phyloP scores from a whole-genome alignment of 2,797 vertebrate genomes.

The Cynodonichthys magdalenae region DNA sequence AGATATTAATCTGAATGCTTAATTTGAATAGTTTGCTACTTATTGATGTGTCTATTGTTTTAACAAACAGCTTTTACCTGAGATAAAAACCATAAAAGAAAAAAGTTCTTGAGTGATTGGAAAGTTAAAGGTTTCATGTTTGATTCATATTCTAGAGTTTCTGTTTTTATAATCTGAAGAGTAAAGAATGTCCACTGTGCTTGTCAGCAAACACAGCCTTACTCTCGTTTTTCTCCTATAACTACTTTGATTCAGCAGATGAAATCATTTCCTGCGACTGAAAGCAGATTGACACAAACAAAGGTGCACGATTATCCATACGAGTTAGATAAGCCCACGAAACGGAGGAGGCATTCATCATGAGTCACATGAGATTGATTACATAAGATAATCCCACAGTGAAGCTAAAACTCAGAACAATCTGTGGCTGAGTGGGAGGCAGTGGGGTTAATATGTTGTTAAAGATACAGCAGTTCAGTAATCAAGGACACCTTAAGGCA shows the following conservation, averaged over 20 bases:
- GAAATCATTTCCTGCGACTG: slow-evolving; percentile 36
- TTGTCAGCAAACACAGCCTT: neutral
- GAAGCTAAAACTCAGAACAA: slow-evolving; percentile 65
- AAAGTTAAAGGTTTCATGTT: slow-evolving; percentile 4
- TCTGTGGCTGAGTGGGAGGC: slow-evolving; percentile 55
- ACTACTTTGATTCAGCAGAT: slow-evolving; percentile 19
- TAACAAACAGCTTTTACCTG: slow-evolving; percentile 9
- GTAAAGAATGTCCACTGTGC: too few species aligned
- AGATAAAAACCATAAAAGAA: slow-evolving; percentile 20
- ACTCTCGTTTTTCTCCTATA: slow-evolving; percentile 8
- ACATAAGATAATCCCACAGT: slow-evolving; percentile 70
- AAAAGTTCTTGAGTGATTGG: neutral
- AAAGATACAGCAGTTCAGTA: slow-evolving; percentile 48
- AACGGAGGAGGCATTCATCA: slow-evolving; percentile 62
- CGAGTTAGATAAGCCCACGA: slow-evolving; percentile 57
- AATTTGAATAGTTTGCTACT: slow-evolving; percentile 45
- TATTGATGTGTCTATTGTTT: slow-evolving; percentile 26
- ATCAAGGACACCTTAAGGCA: slow-evolving; percentile 43
- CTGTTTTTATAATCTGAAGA: neutral
- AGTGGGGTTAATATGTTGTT: slow-evolving; percentile 64
- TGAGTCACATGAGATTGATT: slow-evolving; percentile 72
- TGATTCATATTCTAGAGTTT: neutral
- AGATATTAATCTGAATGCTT: slow-evolving; percentile 59
- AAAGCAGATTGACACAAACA: slow-evolving; percentile 43
- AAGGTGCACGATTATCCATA: slow-evolving; percentile 60